Percentiles rank a stretch among this genome's conserved stretches.
Evolutionary conservation across 1,140 invertebrate genomes (phyloP).

Genomic region (Plutomurus gul): DNA sequence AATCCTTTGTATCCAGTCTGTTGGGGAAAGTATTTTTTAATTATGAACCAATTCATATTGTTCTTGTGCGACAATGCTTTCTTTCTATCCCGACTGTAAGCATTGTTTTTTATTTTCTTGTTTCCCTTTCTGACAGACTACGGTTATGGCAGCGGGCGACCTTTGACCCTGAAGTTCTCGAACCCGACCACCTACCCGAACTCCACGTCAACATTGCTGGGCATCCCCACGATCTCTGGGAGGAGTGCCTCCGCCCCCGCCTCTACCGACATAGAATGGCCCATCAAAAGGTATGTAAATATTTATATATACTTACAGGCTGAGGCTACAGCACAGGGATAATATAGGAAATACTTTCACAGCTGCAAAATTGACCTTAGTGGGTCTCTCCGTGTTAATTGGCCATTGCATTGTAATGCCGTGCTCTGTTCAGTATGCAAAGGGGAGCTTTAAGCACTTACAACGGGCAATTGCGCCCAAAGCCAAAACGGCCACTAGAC

Average conservation of each 20-base stretch:
- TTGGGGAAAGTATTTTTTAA: too few relatives aligned
- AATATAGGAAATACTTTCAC: background rate
- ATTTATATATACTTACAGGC: background rate
- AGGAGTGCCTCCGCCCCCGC: constrained; percentile 40
- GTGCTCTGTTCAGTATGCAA: too few relatives aligned
- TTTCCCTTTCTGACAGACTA: constrained; percentile 14
- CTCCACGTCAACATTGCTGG: background rate
- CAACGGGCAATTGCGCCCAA: too few relatives aligned
- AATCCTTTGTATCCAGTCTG: too few relatives aligned
- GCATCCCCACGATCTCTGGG: constrained; percentile 30
- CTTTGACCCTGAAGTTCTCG: constrained; percentile 36
- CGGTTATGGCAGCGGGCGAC: constrained; percentile 30
- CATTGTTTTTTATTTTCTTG: background rate
- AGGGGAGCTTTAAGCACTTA: too few relatives aligned
- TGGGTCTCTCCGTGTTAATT: too few relatives aligned
- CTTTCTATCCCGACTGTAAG: background rate
- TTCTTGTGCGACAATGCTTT: background rate
- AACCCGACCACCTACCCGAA: background rate
- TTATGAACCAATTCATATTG: too few relatives aligned
- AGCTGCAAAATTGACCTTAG: too few relatives aligned
- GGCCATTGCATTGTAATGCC: too few relatives aligned
- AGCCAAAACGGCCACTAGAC: too few relatives aligned
- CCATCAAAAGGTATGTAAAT: constrained; percentile 38
- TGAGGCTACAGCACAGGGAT: background rate
- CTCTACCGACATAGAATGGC: constrained; percentile 42